phyloP scores from a whole-genome alignment of 2,113 vertebrate species.

The Tonatia bakeri region DNA sequence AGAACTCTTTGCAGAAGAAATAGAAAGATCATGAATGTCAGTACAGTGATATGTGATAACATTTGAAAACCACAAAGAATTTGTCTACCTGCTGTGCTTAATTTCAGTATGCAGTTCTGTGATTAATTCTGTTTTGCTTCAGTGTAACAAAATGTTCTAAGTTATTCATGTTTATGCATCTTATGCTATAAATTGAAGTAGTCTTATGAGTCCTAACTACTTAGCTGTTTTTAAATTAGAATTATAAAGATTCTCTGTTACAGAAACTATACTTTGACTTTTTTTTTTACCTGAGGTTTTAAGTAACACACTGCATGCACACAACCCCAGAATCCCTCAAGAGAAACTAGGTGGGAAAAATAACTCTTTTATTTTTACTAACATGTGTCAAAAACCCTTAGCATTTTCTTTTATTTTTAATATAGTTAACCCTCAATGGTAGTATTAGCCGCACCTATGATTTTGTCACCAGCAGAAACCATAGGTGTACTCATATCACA shows the following conservation, averaged over 20 bases:
- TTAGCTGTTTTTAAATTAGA: not conserved
- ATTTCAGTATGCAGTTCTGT: constrained; percentile 40
- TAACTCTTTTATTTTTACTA: not conserved
- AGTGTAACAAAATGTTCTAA: constrained; percentile 9
- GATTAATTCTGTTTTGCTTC: constrained; percentile 61
- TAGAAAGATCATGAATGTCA: constrained; percentile 20
- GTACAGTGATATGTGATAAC: constrained; percentile 18
- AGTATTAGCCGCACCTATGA: not conserved
- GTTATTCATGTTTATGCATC: not conserved
- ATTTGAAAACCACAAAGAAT: constrained; percentile 50
- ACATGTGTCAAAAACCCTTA: not conserved
- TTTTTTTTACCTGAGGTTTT: not conserved
- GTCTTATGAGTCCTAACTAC: not conserved
- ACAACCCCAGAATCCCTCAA: not conserved
- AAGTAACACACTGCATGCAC: not conserved
- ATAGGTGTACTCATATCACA: not conserved
- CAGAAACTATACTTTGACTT: not conserved
- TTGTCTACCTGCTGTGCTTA: constrained; percentile 58
- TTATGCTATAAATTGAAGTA: not conserved
- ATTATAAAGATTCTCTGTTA: not conserved
- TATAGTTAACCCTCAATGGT: not conserved
- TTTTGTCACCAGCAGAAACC: not conserved
- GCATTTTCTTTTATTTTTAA: not conserved
- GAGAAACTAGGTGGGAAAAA: not conserved
- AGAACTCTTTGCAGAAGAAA: constrained; percentile 38